Evolutionary conservation across 2,888 invertebrate species (phyloP).

Genomic region (Cosmia pyralina): DNA sequence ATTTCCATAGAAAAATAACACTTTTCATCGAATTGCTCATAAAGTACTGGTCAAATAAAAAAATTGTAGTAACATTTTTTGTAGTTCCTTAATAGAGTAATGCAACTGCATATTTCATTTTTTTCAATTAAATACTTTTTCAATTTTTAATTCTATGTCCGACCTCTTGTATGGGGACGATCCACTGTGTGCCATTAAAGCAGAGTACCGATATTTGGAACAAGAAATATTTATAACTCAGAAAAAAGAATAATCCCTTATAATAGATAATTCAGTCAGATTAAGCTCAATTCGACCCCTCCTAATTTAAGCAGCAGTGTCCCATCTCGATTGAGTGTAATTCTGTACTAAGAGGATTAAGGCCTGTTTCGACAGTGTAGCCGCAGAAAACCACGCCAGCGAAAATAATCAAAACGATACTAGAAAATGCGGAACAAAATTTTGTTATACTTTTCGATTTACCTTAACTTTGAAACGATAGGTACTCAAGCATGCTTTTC

Average conservation of each 20-base stretch:
- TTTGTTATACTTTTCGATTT: neutral
- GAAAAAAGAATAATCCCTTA: constrained; percentile 3
- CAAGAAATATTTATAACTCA: neutral
- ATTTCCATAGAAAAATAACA: no score
- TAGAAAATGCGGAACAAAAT: neutral
- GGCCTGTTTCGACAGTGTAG: neutral
- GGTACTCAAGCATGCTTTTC: neutral
- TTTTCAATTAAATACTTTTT: no score
- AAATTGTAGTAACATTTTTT: no score
- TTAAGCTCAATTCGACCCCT: constrained; percentile 17
- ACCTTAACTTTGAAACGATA: neutral
- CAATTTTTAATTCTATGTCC: no score
- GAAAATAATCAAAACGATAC: constrained; percentile 6
- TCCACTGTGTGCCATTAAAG: neutral
- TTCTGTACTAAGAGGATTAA: constrained; percentile 26
- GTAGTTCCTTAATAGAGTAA: no score
- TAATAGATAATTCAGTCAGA: constrained; percentile 22
- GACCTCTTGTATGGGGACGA: no score
- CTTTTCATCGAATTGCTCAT: no score
- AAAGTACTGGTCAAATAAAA: no score
- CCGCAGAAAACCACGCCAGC: constrained; percentile 2
- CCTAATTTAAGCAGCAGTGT: constrained; percentile 29
- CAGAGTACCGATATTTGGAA: no score
- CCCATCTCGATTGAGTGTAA: constrained; percentile 38
- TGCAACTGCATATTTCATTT: no score